Base-by-base conservation (phyloP, 2,113 vertebrate genomes). In the Equus przewalskii region DNA sequence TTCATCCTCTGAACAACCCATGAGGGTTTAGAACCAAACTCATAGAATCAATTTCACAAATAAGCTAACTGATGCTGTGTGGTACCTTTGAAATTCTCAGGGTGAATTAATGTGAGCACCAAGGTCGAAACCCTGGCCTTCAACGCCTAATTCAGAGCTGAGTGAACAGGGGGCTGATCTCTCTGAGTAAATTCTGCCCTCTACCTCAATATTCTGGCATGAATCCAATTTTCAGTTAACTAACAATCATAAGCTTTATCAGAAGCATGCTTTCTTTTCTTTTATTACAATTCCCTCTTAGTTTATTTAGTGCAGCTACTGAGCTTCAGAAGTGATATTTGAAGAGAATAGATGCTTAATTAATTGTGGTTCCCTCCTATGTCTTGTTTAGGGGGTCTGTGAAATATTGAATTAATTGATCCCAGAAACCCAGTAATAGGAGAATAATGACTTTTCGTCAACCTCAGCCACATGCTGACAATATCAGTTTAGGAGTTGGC, bases 341-440 rank as follows among this genome's bases (percentile, higher is more conserved):
- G n/a, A 65, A 88, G 94, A 79, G 44, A 49, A 91, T 16, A 64
- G 78, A 11, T 65, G 16, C 5, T 87, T 87, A 94, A 86, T 91
- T 73, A 79, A 56, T 78, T n/a, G 15, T 1, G 58, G 8, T 36
- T 90, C 1, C 21, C 36, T 85, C 14, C 16, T 80, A 6, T 84
- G 16, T 95, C 51, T 94, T 87, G 10, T 79, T 62, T 86, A 73
- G 5, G 21, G 19, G 62, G 33, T 28, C 72, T 79, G 21, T 79
- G 89, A 97, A 93, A 86, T 95, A 82, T 64, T 96, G 89, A 96
- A 83, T 91, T 91, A 91, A 93, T 78, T 86, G 89, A 97, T 96
- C 94, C 78, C 78, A 89, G 78, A 93, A 95, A 49, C 26, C 73
- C 79, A 64, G 82, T 93, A 33, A 94, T 79, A 81, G 90, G 65